Conservation (phyloP, 2,888 invertebrate species). For the Nephrotoma flavescens region DNA sequence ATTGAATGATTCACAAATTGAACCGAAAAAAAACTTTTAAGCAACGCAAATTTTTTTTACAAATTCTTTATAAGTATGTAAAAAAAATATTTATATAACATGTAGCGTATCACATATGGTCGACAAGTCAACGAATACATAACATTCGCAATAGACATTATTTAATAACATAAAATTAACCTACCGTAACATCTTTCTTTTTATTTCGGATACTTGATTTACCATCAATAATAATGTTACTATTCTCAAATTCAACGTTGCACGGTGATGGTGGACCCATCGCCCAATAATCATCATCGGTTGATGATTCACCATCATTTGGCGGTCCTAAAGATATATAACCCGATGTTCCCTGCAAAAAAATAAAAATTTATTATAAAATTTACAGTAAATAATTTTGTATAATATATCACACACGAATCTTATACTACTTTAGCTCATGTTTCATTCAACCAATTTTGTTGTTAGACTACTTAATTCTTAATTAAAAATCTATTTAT, state of each 20-base stretch:
- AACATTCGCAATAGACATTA: neutral
- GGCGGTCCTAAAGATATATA: constrained; percentile 43
- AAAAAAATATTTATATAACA: neutral
- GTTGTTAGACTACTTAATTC: neutral
- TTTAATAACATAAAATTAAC: neutral
- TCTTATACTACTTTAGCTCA: neutral
- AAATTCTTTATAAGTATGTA: neutral
- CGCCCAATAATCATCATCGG: constrained; percentile 43
- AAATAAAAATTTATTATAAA: constrained; percentile 7
- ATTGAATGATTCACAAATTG: neutral
- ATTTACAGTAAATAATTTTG: neutral
- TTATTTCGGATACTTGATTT: constrained; percentile 63
- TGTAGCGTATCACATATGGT: neutral
- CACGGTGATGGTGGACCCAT: constrained; percentile 63
- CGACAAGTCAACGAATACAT: neutral
- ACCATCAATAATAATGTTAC: constrained; percentile 81
- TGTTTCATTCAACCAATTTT: neutral
- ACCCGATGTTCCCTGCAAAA: constrained; percentile 43
- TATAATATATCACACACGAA: neutral
- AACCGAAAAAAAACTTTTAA: neutral
- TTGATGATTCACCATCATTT: constrained; percentile 36
- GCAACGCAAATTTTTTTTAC: neutral
- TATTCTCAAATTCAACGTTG: constrained; percentile 71
- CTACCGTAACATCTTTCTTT: constrained; percentile 17
- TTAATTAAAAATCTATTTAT: neutral